Conservation (phyloP, 1,140 invertebrate genomes). For the Brachionus koreanus region DNA sequence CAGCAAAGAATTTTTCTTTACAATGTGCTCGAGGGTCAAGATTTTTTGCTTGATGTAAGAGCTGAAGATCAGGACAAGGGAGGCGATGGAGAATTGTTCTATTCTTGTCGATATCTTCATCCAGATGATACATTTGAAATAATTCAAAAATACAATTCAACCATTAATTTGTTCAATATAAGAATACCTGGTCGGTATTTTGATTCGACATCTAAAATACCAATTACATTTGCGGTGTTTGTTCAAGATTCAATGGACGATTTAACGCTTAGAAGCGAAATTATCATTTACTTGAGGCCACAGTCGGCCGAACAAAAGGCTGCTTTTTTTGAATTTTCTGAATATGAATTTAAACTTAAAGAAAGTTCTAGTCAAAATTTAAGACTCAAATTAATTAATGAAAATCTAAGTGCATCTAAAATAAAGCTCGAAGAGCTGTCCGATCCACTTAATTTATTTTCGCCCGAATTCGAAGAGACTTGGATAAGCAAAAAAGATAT, state of each 20-base stretch:
- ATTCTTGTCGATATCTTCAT: constrained; percentile 9
- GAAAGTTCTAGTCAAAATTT: neutral
- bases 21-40: constrained; percentile 23
- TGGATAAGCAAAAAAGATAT: constrained; percentile 23
- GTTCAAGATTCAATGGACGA: neutral
- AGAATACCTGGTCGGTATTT: constrained; percentile 19
- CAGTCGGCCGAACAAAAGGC: neutral
- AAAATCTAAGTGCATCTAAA: constrained; percentile 8
- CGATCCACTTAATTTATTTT: constrained; percentile 14
- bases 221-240: constrained; percentile 9
- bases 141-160: constrained; percentile 22
- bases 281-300: constrained; percentile 7
- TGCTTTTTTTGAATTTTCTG: constrained; percentile 39
- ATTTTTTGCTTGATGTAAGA: constrained; percentile 22
- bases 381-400: constrained; percentile 23
- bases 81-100: constrained; percentile 17
- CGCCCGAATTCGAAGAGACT: constrained; percentile 4
- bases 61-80: constrained; percentile 24
- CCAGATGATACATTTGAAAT: constrained; percentile 37
- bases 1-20: constrained; percentile 11
- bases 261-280: neutral
- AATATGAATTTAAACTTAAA: constrained; percentile 36
- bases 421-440: neutral
- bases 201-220: constrained; percentile 29
- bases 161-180: constrained; percentile 9